Base-by-base conservation (phyloP, 1,140 invertebrate species). In the Heterodera carotae region DNA sequence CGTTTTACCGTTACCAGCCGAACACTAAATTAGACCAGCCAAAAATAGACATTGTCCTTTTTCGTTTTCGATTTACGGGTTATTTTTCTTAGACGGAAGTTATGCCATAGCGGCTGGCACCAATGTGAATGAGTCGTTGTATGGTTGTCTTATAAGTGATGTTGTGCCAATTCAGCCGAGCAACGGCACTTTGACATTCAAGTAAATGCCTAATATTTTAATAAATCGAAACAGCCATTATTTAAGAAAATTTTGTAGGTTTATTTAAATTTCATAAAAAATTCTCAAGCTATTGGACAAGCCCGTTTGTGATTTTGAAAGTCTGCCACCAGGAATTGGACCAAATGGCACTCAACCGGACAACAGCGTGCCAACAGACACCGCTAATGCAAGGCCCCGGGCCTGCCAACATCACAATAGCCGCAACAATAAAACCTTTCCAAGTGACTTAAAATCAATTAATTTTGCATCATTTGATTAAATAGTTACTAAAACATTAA, bases 241-340 rank as follows among this genome's bases (percentile, higher is more conserved):
- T 43, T 10, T 43, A 10, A 10, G 15, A 8, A 2, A 39, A 34
- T 69, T 34, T 43, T 25, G 10, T 39, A 43, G 31, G 18, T 27
- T n/a, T 25, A 15, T 69, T n/a, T n/a, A n/a, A n/a, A 69, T 25
- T 27, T 69, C 12, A 39, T 33, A 36, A 69, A 2, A 36, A 7
- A 34, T 69, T 69, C 27, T 29, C 0, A 34, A 74, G 72, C 34
- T 74, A 74, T 34, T 74, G 72, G 72, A 39, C 34, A 29, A 74
- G 72, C 34, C 72, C 72, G 12, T 64, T 74, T 36, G 72, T 74
- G 36, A 12, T 62, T 39, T 56, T 74, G 22, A 62, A 59, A 2
- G 36, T 74, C 15, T 74, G 72, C 64, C 43, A n/a, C n/a, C n/a
- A 27, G 18, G 64, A 74, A 62, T 15, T 74, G 12, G n/a, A 59